Base-by-base conservation (phyloP, 2,888 invertebrate genomes). In the Nesidiocoris tenuis region DNA sequence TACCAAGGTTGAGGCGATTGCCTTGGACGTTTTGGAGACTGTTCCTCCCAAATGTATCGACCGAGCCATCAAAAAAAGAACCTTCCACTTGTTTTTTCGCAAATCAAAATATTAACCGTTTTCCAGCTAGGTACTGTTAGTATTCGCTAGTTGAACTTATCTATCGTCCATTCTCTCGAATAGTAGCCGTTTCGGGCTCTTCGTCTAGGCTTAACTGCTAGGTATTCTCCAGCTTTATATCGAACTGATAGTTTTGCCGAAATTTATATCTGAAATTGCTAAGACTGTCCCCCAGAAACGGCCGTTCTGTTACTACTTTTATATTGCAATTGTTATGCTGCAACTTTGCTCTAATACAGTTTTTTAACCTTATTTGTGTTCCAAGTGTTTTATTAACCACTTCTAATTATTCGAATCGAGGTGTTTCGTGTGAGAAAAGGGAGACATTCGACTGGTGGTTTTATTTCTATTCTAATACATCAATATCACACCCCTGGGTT, bases 91-190 rank as follows among this genome's bases (percentile, higher is more conserved):
- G 39, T 39, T 7, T 39, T 12, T 39, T 39, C 39, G 39, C 12
- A 39, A 12, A 12, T 39, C 12, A 39, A 7, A 39, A 12, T 25
- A 65, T 65, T 18, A 23, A 63, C 9, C 22, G 23, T 22, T 9
- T 24, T 63, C 63, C 61, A 21, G 63, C 63, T 22, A 24, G n/a
- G 17, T 63, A 63, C 63, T 23, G 22, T 65, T 39, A 18, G 39
- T 3, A 39, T 39, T 12, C 3, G 39, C 39, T 39, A 39, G 39
- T 7, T 39, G 39, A 39, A 39, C 3, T 39, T 39, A 3, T 12
- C 12, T 7, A 7, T 39, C 39, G 39, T 39, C 39, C 39, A 39
- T 39, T 39, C 3, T n/a, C n/a, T n/a, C n/a, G n/a, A n/a, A n/a
- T n/a, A n/a, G n/a, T n/a, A n/a, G n/a, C n/a, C n/a, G n/a, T n/a